Evolutionary conservation across 92 coral and sea anemone species (phyloP).

Genomic region (Bergia sp.): DNA sequence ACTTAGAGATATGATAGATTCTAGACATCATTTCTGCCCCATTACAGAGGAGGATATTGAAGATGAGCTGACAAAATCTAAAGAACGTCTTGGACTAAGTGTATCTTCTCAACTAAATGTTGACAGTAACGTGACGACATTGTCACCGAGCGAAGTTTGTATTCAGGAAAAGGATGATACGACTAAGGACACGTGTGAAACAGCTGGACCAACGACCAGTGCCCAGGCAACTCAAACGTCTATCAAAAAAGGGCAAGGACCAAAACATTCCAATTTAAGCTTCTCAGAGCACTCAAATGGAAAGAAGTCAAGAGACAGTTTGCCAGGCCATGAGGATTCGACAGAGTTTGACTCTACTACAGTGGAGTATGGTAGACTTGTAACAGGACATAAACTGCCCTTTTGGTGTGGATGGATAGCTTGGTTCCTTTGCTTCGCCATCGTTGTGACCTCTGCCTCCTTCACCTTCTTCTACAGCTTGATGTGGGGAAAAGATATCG

Average conservation of each 20-base stretch:
- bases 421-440: slow-evolving; percentile 73
- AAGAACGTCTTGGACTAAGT: neutral
- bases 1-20: neutral
- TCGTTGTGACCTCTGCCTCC: slow-evolving; percentile 61
- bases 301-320: neutral
- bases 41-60: neutral
- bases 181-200: too few relatives aligned
- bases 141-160: neutral
- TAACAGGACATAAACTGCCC: slow-evolving; percentile 46
- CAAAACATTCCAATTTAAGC: neutral
- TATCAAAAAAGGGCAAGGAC: neutral
- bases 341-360: neutral
- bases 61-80: neutral
- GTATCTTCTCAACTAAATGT: neutral
- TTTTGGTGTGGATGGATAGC: slow-evolving; percentile 70
- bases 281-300: neutral
- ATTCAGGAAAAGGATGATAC: neutral
- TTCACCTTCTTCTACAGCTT: slow-evolving; percentile 88
- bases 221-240: neutral
- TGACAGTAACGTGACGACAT: neutral
- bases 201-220: too few relatives aligned
- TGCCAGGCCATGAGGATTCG: neutral
- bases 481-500: slow-evolving; percentile 80
- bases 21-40: neutral
- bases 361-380: neutral